phyloP scores from a whole-genome alignment of 2,888 invertebrate species.

The Sarcophaga carnaria region DNA sequence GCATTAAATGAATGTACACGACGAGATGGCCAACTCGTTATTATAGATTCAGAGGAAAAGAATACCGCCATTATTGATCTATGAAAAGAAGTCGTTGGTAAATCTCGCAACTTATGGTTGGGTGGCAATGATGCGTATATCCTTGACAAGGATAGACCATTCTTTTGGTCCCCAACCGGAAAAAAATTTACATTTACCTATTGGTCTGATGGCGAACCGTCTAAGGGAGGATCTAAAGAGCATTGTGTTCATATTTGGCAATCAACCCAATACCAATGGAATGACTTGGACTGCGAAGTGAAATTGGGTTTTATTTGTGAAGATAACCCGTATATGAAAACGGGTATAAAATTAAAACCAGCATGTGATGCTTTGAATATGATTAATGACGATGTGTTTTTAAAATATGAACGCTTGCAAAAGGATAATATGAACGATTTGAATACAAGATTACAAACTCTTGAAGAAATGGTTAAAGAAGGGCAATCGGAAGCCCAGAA shows the following conservation, averaged over 20 bases:
- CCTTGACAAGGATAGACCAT: not conserved
- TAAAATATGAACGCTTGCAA: no score
- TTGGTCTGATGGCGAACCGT: slow-evolving; percentile 14
- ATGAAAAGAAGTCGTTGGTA: slow-evolving; percentile 3
- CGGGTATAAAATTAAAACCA: not conserved
- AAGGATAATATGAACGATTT: no score
- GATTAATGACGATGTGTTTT: no score
- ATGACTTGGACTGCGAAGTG: not conserved
- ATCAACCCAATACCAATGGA: not conserved
- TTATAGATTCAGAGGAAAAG: slow-evolving; percentile 31
- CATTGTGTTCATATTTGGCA: slow-evolving; percentile 48
- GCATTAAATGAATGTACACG: not conserved
- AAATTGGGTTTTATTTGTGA: slow-evolving; percentile 48
- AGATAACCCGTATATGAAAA: no score
- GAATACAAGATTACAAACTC: no score
- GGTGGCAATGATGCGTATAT: no score
- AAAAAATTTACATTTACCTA: slow-evolving; percentile 1
- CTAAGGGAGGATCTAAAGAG: not conserved
- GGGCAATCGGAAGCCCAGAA: no score
- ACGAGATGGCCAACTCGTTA: slow-evolving; percentile 9
- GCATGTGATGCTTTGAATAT: not conserved
- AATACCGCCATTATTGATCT: slow-evolving; percentile 1
- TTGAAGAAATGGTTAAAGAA: no score
- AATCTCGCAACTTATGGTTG: slow-evolving; percentile 29
- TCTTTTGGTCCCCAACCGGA: slow-evolving; percentile 34